A percentile compares a stretch with the other conserved stretches of the same genome.
Conservation (phyloP, 2,888 invertebrate species). For the Leistus spinibarbis region DNA sequence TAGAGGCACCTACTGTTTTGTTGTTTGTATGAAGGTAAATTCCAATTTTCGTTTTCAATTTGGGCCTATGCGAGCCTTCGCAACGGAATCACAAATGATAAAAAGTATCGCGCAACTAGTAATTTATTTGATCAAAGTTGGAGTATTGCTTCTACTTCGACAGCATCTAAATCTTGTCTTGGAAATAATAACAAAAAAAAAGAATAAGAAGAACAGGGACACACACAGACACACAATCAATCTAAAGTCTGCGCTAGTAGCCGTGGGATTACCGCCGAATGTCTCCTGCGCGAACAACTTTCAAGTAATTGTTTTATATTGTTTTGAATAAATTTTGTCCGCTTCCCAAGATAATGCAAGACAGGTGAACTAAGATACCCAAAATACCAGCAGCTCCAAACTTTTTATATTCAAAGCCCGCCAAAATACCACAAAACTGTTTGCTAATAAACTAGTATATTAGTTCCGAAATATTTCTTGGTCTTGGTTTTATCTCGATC, state of each 20-base stretch:
- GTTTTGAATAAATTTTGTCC: conserved; percentile 38
- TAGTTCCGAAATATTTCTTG: no score
- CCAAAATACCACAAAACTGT: not conserved
- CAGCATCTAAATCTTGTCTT: not conserved
- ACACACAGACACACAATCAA: conserved; percentile 14
- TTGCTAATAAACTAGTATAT: no score
- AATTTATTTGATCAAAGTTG: not conserved
- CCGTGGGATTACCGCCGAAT: conserved; percentile 31
- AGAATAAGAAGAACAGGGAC: not conserved
- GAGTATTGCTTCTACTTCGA: not conserved
- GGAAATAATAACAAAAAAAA: not conserved
- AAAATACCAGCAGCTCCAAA: not conserved
- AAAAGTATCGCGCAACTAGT: not conserved
- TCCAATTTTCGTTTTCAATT: not conserved
- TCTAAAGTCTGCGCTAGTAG: conserved; percentile 24
- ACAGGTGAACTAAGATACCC: conserved; percentile 36
- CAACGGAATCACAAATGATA: not conserved
- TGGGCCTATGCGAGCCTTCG: not conserved
- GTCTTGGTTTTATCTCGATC: no score
- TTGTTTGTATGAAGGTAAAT: not conserved
- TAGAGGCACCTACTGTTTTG: no score
- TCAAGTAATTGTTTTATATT: conserved; percentile 38
- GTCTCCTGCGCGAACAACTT: conserved; percentile 35
- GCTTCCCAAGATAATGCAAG: conserved; percentile 19
- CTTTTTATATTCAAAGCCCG: not conserved